These are phyloP conservation scores for Sphaeramia orbicularis DNA, from an alignment of 2,797 vertebrate genomes.

Conservation along the genomic window DNA sequence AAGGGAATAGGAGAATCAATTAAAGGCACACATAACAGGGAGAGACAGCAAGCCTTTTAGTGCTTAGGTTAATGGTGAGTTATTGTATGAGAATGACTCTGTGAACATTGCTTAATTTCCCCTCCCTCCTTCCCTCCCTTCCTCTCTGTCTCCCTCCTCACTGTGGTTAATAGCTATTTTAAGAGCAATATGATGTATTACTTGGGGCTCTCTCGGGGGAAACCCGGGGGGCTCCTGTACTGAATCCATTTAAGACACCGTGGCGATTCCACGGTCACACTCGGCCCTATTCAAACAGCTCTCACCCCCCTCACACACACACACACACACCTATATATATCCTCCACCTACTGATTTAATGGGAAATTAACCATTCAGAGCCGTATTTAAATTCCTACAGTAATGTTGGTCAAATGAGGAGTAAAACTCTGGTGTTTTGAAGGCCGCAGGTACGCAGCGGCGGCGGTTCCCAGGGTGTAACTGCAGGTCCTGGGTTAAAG, in stretches of 20 bases:
- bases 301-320: conserved; percentile 7
- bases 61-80: conserved; percentile 80
- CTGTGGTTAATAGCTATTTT: conserved; percentile 82
- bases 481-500: conserved; percentile 21
- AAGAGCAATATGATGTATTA: conserved; percentile 86
- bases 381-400: conserved; percentile 46
- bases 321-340: conserved; percentile 1
- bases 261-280: conserved; percentile 65
- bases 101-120: conserved; percentile 72
- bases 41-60: conserved; percentile 72
- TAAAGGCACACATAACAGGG: conserved; percentile 69
- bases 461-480: conserved; percentile 4
- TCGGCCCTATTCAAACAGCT: conserved; percentile 56
- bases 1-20: conserved; percentile 78
- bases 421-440: conserved; percentile 26
- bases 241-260: conserved; percentile 73
- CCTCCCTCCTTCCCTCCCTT: conserved; percentile 30
- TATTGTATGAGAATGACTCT: conserved; percentile 81
- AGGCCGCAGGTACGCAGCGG: conserved; percentile 10
- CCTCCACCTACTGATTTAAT: conserved; percentile 43
- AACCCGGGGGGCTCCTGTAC: conserved; percentile 63
- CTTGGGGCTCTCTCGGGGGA: conserved; percentile 73
- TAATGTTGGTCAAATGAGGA: conserved; percentile 36
- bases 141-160: conserved; percentile 48
- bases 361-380: conserved; percentile 58